Evolutionary conservation across 35 echinoderm and acorn worm genomes (phyloP).

Genomic region (Lytechinus pictus): DNA sequence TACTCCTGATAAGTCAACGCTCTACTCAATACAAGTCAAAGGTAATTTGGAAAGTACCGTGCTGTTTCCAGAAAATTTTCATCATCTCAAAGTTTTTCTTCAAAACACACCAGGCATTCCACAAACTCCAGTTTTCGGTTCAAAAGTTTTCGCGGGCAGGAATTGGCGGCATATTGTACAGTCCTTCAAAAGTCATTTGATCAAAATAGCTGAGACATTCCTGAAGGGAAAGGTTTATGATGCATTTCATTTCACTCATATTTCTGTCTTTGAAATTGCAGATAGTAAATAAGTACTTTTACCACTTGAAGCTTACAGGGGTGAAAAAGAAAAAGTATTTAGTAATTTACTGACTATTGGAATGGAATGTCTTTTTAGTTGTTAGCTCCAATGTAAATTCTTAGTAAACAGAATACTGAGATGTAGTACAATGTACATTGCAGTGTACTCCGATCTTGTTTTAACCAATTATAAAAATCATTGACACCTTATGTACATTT

Average conservation of each 20-base stretch:
- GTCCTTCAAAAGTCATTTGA: background rate
- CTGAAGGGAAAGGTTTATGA: background rate
- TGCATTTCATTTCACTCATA: background rate
- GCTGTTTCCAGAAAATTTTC: background rate
- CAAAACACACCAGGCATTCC: background rate
- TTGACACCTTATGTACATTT: no score
- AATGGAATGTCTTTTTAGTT: no score
- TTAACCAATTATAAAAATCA: no score
- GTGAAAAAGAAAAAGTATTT: no score
- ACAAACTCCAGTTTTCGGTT: background rate
- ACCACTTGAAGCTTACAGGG: no score
- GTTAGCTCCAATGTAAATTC: no score
- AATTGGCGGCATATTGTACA: background rate
- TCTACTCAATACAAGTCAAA: background rate
- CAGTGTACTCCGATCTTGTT: no score
- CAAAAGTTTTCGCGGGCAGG: background rate
- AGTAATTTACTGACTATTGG: no score
- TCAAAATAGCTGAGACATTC: background rate
- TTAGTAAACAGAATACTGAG: no score
- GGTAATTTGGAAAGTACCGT: slow-evolving; percentile 17
- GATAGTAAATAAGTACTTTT: background rate
- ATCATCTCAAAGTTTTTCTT: slow-evolving; percentile 14
- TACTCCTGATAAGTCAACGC: background rate
- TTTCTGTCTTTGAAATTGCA: background rate
- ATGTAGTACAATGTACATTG: no score